These are phyloP conservation scores for Zygogramma bicolorata DNA, from an alignment of 2,888 invertebrate genomes.

Conservation along the genomic window DNA sequence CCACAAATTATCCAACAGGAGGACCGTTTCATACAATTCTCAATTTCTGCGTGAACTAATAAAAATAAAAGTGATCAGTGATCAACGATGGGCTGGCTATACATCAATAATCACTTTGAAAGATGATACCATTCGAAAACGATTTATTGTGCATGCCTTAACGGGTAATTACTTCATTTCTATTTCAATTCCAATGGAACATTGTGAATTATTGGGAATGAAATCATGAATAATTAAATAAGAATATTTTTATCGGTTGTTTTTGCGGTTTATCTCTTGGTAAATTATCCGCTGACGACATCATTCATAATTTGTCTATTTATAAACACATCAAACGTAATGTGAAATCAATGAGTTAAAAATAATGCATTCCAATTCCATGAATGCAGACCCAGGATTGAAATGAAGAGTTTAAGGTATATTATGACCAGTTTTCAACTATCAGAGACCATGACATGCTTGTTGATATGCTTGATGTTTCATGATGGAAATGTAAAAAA, in stretches of 20 bases:
- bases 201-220: neutral
- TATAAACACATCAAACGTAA: neutral
- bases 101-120: neutral
- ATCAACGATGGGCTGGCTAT: neutral
- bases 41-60: neutral
- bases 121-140: neutral
- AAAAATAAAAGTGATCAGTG: neutral
- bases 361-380: neutral
- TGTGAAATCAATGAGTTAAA: neutral
- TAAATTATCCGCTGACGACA: neutral
- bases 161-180: neutral
- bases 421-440: no score
- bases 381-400: no score
- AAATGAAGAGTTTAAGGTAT: no score
- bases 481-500: no score
- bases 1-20: neutral
- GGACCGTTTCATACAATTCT: neutral
- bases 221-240: neutral
- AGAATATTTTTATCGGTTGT: neutral
- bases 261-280: neutral
- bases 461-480: no score
- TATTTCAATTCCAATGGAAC: neutral
- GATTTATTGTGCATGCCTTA: neutral
- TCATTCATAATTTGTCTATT: neutral
- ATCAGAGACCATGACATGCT: no score